These are phyloP conservation scores for Drosophila nr. medialis DNA, from an alignment of 2,888 invertebrate species.

Conservation along the genomic window DNA sequence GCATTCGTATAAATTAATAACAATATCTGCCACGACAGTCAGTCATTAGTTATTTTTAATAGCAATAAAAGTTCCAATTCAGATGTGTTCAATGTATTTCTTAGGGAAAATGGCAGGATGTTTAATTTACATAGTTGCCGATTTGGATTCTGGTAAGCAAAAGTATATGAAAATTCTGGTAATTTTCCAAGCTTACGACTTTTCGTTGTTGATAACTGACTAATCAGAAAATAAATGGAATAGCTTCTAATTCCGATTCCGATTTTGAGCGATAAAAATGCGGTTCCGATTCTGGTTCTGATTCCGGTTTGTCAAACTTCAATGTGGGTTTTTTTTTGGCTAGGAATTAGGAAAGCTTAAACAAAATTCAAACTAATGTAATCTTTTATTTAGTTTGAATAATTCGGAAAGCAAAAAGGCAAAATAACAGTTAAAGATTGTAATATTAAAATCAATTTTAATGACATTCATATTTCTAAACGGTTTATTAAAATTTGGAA, in stretches of 20 bases:
- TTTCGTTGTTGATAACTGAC: not conserved
- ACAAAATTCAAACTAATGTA: not conserved
- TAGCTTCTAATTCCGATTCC: not conserved
- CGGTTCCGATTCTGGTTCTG: not conserved
- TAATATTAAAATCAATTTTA: not conserved
- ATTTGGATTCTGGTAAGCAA: not conserved
- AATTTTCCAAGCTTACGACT: too few relatives aligned
- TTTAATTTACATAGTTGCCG: not conserved
- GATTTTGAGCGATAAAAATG: not conserved
- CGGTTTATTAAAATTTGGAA: not conserved
- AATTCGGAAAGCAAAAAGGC: not conserved
- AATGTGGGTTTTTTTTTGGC: not conserved
- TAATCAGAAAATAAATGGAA: not conserved
- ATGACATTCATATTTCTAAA: not conserved
- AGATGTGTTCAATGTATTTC: too few relatives aligned
- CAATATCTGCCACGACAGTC: not conserved
- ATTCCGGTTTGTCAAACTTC: not conserved
- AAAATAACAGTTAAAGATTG: not conserved
- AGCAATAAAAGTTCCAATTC: not conserved
- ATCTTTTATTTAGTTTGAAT: not conserved
- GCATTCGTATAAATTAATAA: slow-evolving; percentile 1
- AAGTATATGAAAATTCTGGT: rapidly evolving
- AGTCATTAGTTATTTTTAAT: not conserved
- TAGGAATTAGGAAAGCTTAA: not conserved
- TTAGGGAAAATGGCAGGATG: not conserved